Conservation (phyloP, 2,797 vertebrate genomes). For the Sebastes nivosus region DNA sequence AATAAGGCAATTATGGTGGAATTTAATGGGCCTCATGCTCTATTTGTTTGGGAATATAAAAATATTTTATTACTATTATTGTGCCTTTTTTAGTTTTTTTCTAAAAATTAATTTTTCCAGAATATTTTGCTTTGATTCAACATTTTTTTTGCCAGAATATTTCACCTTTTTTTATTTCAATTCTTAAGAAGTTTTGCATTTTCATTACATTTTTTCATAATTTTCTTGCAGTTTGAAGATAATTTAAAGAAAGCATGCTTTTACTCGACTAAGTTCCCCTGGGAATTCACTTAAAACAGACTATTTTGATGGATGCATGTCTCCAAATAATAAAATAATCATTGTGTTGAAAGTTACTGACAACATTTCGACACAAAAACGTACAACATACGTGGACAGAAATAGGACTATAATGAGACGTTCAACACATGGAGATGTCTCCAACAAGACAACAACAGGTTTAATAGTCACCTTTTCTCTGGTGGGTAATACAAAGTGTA, state of each 20-base stretch:
- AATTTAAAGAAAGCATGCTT: not conserved
- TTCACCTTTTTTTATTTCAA: not conserved
- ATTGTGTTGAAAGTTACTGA: slow-evolving; percentile 17
- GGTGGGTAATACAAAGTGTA: slow-evolving; percentile 87
- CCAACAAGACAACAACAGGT: not conserved
- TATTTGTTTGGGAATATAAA: not conserved
- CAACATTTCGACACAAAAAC: slow-evolving; percentile 59
- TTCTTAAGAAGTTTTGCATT: too few relatives aligned
- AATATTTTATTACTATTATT: not conserved
- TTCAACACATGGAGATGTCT: slow-evolving; percentile 41
- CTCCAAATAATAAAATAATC: slow-evolving; percentile 2
- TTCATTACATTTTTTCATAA: too few relatives aligned
- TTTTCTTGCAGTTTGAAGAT: not conserved
- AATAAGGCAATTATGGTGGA: not conserved
- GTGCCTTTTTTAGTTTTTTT: not conserved
- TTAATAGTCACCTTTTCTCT: slow-evolving; percentile 87
- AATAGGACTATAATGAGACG: slow-evolving; percentile 70
- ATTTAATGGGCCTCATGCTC: not conserved
- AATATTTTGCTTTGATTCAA: not conserved
- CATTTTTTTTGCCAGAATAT: not conserved
- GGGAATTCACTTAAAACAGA: not conserved
- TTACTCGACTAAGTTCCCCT: not conserved
- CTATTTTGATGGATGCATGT: not conserved
- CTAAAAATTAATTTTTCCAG: not conserved
- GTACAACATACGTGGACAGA: slow-evolving; percentile 60